Percentiles rank a stretch among this genome's conserved stretches.
Evolutionary conservation across 1,140 invertebrate species (phyloP).

Genomic region (Aphidius ervi): DNA sequence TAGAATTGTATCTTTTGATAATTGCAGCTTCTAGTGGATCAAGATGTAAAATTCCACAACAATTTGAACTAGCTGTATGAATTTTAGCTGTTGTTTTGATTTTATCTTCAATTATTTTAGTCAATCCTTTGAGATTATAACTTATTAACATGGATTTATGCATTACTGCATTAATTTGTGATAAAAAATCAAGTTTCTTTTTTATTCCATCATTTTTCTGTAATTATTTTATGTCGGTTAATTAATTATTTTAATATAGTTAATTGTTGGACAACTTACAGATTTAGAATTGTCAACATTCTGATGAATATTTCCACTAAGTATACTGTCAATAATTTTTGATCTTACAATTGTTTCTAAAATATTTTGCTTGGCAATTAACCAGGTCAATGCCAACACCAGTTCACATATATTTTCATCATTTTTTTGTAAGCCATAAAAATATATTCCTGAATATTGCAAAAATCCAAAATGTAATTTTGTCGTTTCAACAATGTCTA

Average conservation of each 20-base stretch:
- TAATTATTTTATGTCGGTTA: conserved; percentile 13
- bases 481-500: conserved; percentile 30
- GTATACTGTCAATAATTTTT: conserved; percentile 25
- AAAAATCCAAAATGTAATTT: conserved; percentile 40
- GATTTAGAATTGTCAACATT: neutral
- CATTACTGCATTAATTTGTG: conserved; percentile 30
- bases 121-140: conserved; percentile 42
- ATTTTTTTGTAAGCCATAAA: conserved; percentile 30
- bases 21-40: conserved; percentile 37
- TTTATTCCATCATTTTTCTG: neutral
- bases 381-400: conserved; percentile 38
- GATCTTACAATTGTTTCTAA: conserved; percentile 24
- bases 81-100: conserved; percentile 34
- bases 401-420: conserved; percentile 26
- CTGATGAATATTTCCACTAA: conserved; percentile 5
- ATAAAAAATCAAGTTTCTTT: conserved; percentile 2
- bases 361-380: conserved; percentile 33
- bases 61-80: conserved; percentile 32
- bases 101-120: conserved; percentile 36
- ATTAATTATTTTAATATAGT: conserved; percentile 30
- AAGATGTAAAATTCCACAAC: conserved; percentile 37
- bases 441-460: conserved; percentile 35
- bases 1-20: conserved; percentile 30
- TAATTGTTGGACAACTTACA: conserved; percentile 15
- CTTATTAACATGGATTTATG: conserved; percentile 36